Conservation (phyloP, 2,888 invertebrate species). For the Maniola hyperantus region DNA sequence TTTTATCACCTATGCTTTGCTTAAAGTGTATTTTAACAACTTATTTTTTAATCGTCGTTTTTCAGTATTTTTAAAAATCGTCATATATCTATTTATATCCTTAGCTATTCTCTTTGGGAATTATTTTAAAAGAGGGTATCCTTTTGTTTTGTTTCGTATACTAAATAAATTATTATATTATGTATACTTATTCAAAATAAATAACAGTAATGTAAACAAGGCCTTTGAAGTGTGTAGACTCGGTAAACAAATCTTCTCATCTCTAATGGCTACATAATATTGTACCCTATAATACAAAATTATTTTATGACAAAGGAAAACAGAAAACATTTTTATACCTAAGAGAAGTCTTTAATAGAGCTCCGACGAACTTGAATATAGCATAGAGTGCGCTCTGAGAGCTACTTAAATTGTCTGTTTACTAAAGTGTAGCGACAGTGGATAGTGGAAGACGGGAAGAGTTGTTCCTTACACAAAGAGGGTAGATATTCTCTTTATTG, state of each 20-base stretch:
- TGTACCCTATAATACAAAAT: background rate
- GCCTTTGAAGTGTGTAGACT: background rate
- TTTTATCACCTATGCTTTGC: background rate
- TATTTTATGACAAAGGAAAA: background rate
- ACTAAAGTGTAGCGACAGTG: conserved; percentile 60
- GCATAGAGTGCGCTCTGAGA: conserved; percentile 36
- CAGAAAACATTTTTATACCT: background rate
- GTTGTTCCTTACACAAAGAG: conserved; percentile 80
- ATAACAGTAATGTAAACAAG: background rate
- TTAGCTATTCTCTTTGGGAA: background rate
- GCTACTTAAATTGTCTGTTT: conserved; percentile 56
- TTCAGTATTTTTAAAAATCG: too few relatives aligned
- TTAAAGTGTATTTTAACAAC: background rate
- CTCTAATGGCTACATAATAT: background rate
- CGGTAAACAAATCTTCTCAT: background rate
- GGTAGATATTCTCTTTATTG: conserved; percentile 80
- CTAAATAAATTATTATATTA: background rate
- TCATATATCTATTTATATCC: background rate
- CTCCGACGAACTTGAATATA: conserved; percentile 5
- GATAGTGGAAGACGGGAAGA: conserved; percentile 69
- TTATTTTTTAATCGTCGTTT: background rate
- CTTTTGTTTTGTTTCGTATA: background rate
- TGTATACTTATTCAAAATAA: background rate
- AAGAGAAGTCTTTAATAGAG: background rate
- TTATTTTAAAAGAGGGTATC: background rate